phyloP scores from a whole-genome alignment of 1,140 invertebrate species.

The Paraescarpia echinospica region DNA sequence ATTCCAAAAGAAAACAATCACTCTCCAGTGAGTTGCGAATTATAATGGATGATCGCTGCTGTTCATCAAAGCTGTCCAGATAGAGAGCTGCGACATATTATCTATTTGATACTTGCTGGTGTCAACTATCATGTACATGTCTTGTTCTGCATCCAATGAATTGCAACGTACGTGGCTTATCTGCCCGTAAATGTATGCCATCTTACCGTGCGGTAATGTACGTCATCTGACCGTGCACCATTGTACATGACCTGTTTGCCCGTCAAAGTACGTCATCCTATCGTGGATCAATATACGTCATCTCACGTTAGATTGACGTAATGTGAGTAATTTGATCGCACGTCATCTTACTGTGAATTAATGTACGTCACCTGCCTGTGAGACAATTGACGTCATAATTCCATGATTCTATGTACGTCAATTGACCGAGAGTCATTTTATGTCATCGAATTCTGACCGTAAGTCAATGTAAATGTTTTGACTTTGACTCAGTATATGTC shows the following conservation, averaged over 20 bases:
- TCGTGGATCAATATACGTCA: background rate
- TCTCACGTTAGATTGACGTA: background rate
- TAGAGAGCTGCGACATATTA: background rate
- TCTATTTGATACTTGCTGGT: background rate
- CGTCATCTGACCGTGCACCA: background rate
- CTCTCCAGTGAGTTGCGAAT: background rate
- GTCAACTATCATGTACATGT: background rate
- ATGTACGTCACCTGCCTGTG: background rate
- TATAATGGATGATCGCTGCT: slow-evolving; percentile 5
- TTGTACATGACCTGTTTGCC: background rate
- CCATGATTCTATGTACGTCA: background rate
- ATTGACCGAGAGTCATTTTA: background rate
- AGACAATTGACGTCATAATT: background rate
- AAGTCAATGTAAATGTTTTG: background rate
- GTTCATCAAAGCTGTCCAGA: background rate
- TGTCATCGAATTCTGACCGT: background rate
- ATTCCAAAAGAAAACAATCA: background rate
- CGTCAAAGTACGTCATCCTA: background rate
- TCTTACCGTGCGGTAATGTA: background rate
- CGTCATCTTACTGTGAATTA: background rate
- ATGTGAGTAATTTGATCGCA: background rate
- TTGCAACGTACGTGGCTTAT: background rate
- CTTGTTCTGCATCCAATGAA: background rate
- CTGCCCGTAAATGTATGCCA: background rate
- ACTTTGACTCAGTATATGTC: background rate